These are phyloP conservation scores for Apaloderma vittatum DNA, from an alignment of 2,113 vertebrate species.

Conservation along the genomic window DNA sequence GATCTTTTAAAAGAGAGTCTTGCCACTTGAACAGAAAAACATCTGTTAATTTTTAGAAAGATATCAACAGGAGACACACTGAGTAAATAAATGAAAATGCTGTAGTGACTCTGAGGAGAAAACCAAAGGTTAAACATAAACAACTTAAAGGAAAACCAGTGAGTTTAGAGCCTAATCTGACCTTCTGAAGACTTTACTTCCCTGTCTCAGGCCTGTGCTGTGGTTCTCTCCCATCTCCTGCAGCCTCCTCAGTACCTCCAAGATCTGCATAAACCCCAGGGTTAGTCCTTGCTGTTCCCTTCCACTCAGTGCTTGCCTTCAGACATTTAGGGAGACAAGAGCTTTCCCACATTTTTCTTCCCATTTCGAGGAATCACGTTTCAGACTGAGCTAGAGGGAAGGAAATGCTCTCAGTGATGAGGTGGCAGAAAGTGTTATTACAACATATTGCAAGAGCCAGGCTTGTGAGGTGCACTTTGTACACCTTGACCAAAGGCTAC, in stretches of 20 bases:
- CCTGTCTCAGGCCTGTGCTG: background rate
- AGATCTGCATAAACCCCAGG: background rate
- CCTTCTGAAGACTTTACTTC: background rate
- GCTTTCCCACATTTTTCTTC: background rate
- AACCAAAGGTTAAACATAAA: background rate
- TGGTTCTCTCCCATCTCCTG: background rate
- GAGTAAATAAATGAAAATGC: background rate
- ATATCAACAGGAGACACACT: background rate
- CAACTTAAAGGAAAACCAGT: background rate
- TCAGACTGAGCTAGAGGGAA: background rate
- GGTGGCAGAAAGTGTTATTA: background rate
- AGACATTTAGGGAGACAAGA: background rate
- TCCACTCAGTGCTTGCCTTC: background rate
- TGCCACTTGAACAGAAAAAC: background rate
- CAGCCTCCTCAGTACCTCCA: background rate
- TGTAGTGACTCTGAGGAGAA: background rate
- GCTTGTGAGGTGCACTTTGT: background rate
- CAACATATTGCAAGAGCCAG: fast-evolving
- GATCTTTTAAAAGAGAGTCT: background rate
- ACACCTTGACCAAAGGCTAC: background rate
- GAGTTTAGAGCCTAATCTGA: background rate
- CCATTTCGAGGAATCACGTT: fast-evolving
- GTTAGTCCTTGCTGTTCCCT: background rate
- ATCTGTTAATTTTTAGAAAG: background rate
- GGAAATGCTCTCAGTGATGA: background rate